Evolutionary conservation across 2,113 vertebrate species (phyloP).

Genomic region (Onychostoma macrolepis): DNA sequence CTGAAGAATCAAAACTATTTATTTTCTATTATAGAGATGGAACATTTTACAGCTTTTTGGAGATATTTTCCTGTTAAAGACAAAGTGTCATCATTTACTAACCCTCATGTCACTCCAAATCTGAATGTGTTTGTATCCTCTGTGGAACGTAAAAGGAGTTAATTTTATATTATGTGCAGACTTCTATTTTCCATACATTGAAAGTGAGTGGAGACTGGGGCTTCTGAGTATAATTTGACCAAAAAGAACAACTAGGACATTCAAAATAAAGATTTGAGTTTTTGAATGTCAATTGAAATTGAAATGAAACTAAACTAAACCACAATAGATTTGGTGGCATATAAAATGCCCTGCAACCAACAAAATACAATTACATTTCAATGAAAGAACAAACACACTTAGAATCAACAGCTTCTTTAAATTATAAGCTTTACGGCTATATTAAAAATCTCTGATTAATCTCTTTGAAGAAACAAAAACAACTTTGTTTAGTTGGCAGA

Average conservation of each 20-base stretch:
- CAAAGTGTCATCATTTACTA: not conserved
- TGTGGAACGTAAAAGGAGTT: not conserved
- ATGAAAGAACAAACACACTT: not conserved
- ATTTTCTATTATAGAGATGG: not conserved
- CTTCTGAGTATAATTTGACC: not conserved
- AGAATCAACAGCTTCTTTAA: not conserved
- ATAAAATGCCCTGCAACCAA: not conserved
- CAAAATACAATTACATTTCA: conserved; percentile 16
- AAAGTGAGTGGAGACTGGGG: not conserved
- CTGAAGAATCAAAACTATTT: not conserved
- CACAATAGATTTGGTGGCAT: not conserved
- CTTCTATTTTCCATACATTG: not conserved
- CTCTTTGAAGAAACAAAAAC: conserved; percentile 2
- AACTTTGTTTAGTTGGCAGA: not conserved
- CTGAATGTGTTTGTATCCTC: not conserved
- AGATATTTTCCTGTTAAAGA: not conserved
- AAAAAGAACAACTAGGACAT: not conserved
- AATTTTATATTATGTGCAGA: not conserved
- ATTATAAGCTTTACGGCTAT: not conserved
- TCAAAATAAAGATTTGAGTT: not conserved
- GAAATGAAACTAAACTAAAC: not conserved
- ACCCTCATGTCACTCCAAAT: not conserved
- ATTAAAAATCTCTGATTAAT: conserved; percentile 13
- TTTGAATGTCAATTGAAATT: conserved; percentile 2
- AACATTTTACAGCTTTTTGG: not conserved